A percentile compares a stretch with the other conserved stretches of the same genome.
Evolutionary conservation across 1,140 invertebrate genomes (phyloP).

Genomic region (Micrasema longulum): DNA sequence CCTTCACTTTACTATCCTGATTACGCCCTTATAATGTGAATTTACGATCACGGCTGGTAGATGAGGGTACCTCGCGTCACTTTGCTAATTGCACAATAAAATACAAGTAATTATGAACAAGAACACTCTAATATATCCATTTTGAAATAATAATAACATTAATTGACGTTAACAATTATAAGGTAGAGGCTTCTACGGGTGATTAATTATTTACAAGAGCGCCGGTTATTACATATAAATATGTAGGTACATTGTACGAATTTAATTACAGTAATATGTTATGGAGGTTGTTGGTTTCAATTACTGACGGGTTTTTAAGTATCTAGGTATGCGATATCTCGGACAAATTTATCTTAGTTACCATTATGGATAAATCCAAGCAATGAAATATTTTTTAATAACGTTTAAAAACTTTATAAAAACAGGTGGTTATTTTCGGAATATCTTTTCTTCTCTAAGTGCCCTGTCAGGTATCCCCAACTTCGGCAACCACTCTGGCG

Average conservation of each 20-base stretch:
- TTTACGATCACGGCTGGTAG: conserved; percentile 8
- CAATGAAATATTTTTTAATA: too few species aligned
- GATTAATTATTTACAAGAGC: conserved; percentile 3
- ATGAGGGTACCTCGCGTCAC: conserved; percentile 4
- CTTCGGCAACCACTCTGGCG: too few species aligned
- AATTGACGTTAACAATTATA: conserved; percentile 12
- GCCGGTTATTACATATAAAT: background rate
- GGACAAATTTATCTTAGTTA: too few species aligned
- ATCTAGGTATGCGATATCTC: background rate
- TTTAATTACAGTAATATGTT: background rate
- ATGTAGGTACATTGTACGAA: background rate
- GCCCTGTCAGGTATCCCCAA: too few species aligned
- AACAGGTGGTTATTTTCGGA: too few species aligned
- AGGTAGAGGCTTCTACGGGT: background rate
- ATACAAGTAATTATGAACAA: conserved; percentile 17
- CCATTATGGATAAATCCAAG: too few species aligned
- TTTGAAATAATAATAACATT: conserved; percentile 22
- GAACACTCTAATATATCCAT: background rate
- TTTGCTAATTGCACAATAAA: conserved; percentile 34
- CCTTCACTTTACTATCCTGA: conserved; percentile 1
- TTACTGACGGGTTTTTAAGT: background rate
- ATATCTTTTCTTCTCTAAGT: too few species aligned
- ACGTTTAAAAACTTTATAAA: too few species aligned
- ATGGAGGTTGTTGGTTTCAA: background rate
- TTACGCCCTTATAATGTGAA: conserved; percentile 6